phyloP scores from a whole-genome alignment of 2,113 vertebrate species.

The Muntiacus reevesi region DNA sequence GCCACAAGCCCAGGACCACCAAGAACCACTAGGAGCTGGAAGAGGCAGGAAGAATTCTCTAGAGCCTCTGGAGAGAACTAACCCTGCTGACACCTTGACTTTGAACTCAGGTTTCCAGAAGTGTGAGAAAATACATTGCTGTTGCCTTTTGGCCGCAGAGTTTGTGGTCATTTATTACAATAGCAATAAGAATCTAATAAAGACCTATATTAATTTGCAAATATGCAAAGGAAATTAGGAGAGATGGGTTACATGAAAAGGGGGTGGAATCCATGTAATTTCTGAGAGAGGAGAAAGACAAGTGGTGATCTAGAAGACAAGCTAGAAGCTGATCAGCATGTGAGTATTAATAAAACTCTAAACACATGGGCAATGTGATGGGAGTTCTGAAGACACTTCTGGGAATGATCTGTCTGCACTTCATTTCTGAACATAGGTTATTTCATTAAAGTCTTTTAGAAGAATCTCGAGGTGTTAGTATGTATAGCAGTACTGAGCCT shows the following conservation, averaged over 20 bases:
- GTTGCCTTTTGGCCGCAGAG: background rate
- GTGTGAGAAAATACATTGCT: background rate
- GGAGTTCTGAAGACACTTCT: background rate
- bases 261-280: background rate
- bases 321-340: background rate
- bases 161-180: background rate
- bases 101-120: background rate
- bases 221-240: background rate
- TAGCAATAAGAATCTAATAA: background rate
- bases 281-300: background rate
- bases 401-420: background rate
- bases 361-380: background rate
- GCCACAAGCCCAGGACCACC: background rate
- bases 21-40: background rate
- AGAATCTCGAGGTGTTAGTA: background rate
- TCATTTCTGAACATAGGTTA: background rate
- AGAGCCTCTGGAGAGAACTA: background rate
- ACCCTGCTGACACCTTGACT: background rate
- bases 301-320: background rate
- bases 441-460: background rate
- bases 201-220: background rate
- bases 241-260: background rate
- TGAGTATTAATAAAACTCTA: background rate
- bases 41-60: background rate
- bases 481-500: background rate